Conservation (phyloP, 2,797 vertebrate species). For the Eleutherodactylus coqui region DNA sequence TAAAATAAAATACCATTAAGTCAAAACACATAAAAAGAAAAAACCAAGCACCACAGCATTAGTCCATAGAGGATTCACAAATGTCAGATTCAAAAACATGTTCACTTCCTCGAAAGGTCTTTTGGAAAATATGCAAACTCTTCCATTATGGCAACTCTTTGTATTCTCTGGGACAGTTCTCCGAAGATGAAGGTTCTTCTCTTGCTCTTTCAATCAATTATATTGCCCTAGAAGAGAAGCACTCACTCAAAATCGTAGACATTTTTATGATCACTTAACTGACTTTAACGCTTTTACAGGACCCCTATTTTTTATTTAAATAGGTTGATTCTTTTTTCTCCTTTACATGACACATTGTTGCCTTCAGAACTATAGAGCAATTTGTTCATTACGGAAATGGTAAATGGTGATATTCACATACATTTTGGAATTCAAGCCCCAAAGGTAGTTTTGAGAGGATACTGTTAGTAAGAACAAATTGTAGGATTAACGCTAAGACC, state of each 20-base stretch:
- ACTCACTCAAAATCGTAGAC: conserved; percentile 55
- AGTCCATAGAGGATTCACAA: conserved; percentile 34
- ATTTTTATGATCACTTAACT: conserved; percentile 61
- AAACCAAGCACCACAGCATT: conserved; percentile 22
- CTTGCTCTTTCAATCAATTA: conserved; percentile 58
- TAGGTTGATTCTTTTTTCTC: conserved; percentile 47
- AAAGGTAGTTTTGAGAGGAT: conserved; percentile 2
- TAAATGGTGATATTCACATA: conserved; percentile 17
- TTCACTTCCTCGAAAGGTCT: conserved; percentile 10
- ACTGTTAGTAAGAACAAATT: not conserved
- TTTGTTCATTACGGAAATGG: conserved; percentile 34
- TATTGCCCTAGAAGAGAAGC: conserved; percentile 37
- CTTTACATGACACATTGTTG: conserved; percentile 35
- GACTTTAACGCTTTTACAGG: conserved; percentile 60
- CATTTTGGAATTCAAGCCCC: not conserved
- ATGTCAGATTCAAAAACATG: conserved; percentile 17
- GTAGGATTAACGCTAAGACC: not conserved
- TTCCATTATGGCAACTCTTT: conserved; percentile 39
- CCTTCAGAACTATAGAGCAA: conserved; percentile 11
- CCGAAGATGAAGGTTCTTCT: conserved; percentile 47
- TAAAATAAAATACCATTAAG: conserved; percentile 9
- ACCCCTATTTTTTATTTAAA: conserved; percentile 61
- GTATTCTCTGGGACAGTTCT: conserved; percentile 55
- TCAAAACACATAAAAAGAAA: conserved; percentile 31
- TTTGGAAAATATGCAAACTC: conserved; percentile 17